Percentiles rank a stretch among this genome's conserved stretches.
These are phyloP conservation scores for Mythimna albipuncta DNA, from an alignment of 2,888 invertebrate species.

Conservation along the genomic window DNA sequence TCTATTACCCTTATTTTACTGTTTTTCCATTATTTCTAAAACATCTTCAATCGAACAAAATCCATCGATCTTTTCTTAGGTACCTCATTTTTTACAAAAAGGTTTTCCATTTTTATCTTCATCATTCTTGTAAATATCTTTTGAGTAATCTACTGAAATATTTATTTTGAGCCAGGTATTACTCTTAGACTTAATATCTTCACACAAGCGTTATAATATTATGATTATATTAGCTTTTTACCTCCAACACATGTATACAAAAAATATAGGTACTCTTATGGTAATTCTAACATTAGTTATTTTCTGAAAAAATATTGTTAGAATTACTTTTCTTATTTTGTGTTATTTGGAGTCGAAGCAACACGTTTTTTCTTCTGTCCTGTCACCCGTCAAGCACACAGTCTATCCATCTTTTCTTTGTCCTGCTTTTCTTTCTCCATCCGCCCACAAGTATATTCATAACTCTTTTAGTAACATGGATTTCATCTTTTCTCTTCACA, in stretches of 20 bases:
- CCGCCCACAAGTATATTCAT: too few relatives aligned
- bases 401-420: too few relatives aligned
- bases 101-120: neutral
- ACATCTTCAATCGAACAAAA: constrained; percentile 2
- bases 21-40: neutral
- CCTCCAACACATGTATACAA: constrained; percentile 1
- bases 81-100: neutral
- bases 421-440: too few relatives aligned
- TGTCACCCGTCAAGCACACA: too few relatives aligned
- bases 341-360: too few relatives aligned
- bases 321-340: too few relatives aligned
- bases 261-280: constrained; percentile 14
- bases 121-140: neutral
- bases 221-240: constrained; percentile 8
- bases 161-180: neutral
- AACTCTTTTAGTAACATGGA: too few relatives aligned
- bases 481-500: too few relatives aligned
- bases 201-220: constrained; percentile 9
- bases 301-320: constrained; percentile 35
- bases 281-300: constrained; percentile 34
- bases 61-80: neutral
- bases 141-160: neutral
- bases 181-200: constrained; percentile 1
- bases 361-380: too few relatives aligned
- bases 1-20: neutral